A percentile compares a stretch with the other conserved stretches of the same genome.
Conservation (phyloP, 2,797 vertebrate species). For the Lophius americanus region DNA sequence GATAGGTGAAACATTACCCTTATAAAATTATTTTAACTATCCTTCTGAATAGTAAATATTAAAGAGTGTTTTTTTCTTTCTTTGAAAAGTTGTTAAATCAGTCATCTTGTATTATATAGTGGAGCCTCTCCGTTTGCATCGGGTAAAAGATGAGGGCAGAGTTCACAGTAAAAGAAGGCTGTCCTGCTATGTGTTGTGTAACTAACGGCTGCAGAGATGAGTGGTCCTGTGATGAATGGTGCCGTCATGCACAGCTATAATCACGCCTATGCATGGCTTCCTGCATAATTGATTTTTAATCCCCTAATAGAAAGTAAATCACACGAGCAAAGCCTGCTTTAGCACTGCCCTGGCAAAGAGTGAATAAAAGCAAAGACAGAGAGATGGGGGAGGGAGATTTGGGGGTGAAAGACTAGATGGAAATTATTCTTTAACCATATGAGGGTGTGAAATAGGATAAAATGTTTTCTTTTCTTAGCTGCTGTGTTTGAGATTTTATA, state of each 20-base stretch:
- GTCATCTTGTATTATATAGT: slow-evolving; percentile 52
- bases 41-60: no score
- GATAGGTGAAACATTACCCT: no score
- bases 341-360: slow-evolving; percentile 54
- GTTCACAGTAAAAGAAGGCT: slow-evolving; percentile 70
- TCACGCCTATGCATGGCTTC: slow-evolving; percentile 85
- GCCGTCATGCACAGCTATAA: slow-evolving; percentile 81
- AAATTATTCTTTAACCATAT: slow-evolving; percentile 51
- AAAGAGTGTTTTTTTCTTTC: slow-evolving; percentile 4
- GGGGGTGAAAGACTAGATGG: slow-evolving; percentile 39
- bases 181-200: slow-evolving; percentile 74
- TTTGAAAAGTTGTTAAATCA: slow-evolving; percentile 32
- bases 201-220: slow-evolving; percentile 79
- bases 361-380: slow-evolving; percentile 53
- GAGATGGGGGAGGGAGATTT: slow-evolving; percentile 24
- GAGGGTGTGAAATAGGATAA: slow-evolving; percentile 45
- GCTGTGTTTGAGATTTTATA: no score
- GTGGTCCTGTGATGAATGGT: slow-evolving; percentile 84
- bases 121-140: slow-evolving; percentile 49
- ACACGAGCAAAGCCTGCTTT: slow-evolving; percentile 78
- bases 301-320: slow-evolving; percentile 88
- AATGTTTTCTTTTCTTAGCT: background rate
- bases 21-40: no score
- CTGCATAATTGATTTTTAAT: slow-evolving; percentile 90
- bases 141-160: slow-evolving; percentile 70